A percentile compares a stretch with the other conserved stretches of the same genome.
Conservation (phyloP, 2,113 vertebrate genomes). For the Connochaetes taurinus region DNA sequence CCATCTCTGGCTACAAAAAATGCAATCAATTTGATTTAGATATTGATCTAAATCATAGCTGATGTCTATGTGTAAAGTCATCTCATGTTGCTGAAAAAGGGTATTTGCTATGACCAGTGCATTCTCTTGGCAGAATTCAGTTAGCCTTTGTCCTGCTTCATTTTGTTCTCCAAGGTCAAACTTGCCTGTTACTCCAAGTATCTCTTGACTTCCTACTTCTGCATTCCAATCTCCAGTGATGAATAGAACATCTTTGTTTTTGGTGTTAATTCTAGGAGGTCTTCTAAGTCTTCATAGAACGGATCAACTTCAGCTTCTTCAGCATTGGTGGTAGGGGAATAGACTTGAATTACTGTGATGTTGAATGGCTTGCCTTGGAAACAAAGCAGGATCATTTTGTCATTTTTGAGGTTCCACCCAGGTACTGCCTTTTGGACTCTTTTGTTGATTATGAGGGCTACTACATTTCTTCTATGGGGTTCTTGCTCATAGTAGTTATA, state of each 20-base stretch:
- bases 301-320: not conserved
- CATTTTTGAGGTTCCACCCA: not conserved
- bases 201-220: not conserved
- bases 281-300: not conserved
- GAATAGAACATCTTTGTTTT: not conserved
- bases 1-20: not conserved
- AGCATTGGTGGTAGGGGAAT: not conserved
- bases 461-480: not conserved
- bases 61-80: not conserved
- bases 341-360: not conserved
- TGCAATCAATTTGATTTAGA: not conserved
- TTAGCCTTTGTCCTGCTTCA: not conserved
- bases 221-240: not conserved
- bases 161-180: not conserved
- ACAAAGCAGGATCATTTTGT: not conserved
- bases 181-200: not conserved
- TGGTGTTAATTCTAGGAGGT: not conserved
- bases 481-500: not conserved
- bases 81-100: not conserved
- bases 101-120: not conserved
- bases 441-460: not conserved
- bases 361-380: not conserved
- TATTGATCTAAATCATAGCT: not conserved
- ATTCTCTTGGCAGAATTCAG: not conserved
- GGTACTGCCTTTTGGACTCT: not conserved